Evolutionary conservation across 2,113 vertebrate genomes (phyloP).

Genomic region (Cettia cetti): DNA sequence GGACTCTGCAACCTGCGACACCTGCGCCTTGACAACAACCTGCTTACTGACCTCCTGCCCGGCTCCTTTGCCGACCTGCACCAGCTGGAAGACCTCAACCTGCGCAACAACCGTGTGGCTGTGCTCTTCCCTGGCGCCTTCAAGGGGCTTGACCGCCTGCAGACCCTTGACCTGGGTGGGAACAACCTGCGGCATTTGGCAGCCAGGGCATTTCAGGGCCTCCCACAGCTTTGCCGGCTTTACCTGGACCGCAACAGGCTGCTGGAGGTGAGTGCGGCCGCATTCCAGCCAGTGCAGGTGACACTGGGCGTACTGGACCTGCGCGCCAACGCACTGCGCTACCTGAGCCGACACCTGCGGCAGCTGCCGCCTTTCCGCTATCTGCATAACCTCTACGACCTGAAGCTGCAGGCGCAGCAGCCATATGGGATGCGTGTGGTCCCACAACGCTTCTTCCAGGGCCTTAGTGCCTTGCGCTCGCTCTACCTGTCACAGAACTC

Average conservation of each 20-base stretch:
- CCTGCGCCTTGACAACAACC: constrained; percentile 84
- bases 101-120: constrained; percentile 80
- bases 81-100: constrained; percentile 73
- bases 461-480: constrained; percentile 44
- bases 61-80: constrained; percentile 70
- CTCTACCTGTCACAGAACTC: constrained; percentile 77
- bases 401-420: constrained; percentile 61
- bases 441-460: constrained; percentile 53
- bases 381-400: constrained; percentile 52
- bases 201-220: constrained; percentile 63
- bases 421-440: constrained; percentile 56
- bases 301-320: constrained; percentile 58
- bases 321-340: constrained; percentile 37
- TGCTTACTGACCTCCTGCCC: constrained; percentile 73
- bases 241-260: constrained; percentile 82
- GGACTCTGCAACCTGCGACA: constrained; percentile 64
- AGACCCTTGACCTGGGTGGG: constrained; percentile 77
- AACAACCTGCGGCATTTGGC: constrained; percentile 77
- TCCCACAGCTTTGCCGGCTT: constrained; percentile 70
- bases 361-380: constrained; percentile 64
- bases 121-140: constrained; percentile 78
- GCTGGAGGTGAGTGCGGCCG: neutral
- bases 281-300: neutral
- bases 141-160: constrained; percentile 52
- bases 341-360: constrained; percentile 11